Evolutionary conservation across 2,113 vertebrate species (phyloP).

Genomic region (Catharus bicknelli): DNA sequence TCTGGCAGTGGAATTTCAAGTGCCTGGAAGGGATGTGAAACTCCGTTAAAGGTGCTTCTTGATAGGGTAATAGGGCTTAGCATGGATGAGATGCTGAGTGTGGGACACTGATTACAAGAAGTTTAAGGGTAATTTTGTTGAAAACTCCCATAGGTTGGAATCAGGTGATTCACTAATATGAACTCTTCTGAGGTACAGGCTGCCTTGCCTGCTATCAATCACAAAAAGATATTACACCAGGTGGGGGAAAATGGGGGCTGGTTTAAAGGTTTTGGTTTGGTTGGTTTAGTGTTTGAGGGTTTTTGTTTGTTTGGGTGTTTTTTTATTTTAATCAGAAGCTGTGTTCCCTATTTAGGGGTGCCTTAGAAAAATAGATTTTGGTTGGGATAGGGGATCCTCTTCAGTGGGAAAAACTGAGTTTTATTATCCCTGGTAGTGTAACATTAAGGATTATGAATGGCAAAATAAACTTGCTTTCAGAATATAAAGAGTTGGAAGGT

Average conservation of each 20-base stretch:
- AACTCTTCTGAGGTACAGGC: background rate
- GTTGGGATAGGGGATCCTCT: background rate
- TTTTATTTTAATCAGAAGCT: background rate
- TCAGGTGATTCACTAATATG: accelerated
- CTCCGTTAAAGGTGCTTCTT: background rate
- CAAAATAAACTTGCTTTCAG: background rate
- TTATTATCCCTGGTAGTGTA: background rate
- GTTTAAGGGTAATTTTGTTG: background rate
- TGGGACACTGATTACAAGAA: background rate
- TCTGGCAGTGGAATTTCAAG: background rate
- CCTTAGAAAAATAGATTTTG: background rate
- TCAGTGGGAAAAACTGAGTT: background rate
- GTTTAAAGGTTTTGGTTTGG: background rate
- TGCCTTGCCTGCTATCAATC: background rate
- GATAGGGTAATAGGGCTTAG: background rate
- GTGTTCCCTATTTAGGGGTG: background rate
- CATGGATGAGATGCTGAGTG: background rate
- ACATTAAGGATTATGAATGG: background rate
- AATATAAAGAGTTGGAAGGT: background rate
- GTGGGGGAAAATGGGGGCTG: accelerated
- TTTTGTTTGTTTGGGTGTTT: background rate
- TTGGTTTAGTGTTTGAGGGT: background rate
- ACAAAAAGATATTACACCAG: background rate
- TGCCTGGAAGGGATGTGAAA: background rate
- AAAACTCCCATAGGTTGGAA: background rate